Conservation (phyloP, 2,797 vertebrate genomes). For the Crocidura indochinensis region DNA sequence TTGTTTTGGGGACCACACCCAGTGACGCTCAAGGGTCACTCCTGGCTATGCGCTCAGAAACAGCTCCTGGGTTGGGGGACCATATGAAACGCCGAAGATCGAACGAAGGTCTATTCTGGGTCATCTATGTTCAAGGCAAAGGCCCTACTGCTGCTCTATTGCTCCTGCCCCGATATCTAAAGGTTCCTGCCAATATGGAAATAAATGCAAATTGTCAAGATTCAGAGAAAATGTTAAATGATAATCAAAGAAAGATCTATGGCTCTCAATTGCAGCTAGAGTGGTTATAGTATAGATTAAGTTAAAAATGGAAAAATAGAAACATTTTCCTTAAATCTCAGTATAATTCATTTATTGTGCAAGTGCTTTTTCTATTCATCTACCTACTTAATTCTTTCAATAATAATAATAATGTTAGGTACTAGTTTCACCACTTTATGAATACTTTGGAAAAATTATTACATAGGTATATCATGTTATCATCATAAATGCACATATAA, state of each 20-base stretch:
- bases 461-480: neutral
- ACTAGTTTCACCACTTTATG: neutral
- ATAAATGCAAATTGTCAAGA: neutral
- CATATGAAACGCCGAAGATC: too few species aligned
- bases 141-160: too few species aligned
- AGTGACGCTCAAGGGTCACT: too few species aligned
- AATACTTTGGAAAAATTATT: too few species aligned
- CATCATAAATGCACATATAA: neutral
- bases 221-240: constrained; percentile 8
- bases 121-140: too few species aligned
- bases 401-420: constrained; percentile 42
- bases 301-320: neutral
- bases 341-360: neutral
- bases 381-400: constrained; percentile 23
- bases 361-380: neutral
- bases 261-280: neutral
- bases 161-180: neutral
- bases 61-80: too few species aligned
- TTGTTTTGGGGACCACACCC: too few species aligned
- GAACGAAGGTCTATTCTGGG: too few species aligned
- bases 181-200: neutral
- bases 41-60: too few species aligned
- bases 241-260: neutral
- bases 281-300: constrained; percentile 28
- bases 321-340: constrained; percentile 21